A percentile compares a stretch with the other conserved stretches of the same genome.
Evolutionary conservation across 1,140 invertebrate genomes (phyloP).

Genomic region (Sminthurides bifidus): DNA sequence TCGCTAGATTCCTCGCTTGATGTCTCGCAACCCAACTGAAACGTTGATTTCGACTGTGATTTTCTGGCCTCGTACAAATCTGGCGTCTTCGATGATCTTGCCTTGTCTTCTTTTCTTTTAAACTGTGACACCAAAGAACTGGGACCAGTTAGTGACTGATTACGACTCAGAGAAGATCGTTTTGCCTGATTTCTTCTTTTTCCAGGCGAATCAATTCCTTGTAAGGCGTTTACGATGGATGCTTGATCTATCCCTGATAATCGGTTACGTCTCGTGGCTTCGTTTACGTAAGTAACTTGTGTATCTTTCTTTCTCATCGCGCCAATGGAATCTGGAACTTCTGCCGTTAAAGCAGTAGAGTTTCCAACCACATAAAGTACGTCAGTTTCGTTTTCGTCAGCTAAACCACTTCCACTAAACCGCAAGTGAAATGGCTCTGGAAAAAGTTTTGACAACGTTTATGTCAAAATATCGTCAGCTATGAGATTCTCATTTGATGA

Average conservation of each 20-base stretch:
- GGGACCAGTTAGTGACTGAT: background rate
- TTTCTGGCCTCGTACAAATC: background rate
- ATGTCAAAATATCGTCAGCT: background rate
- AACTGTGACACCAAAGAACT: background rate
- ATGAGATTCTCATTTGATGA: background rate
- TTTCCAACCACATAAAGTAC: conserved; percentile 28
- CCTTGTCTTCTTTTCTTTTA: background rate
- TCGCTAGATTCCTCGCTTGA: conserved; percentile 29
- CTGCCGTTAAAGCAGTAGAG: conserved; percentile 20
- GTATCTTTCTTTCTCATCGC: conserved; percentile 13
- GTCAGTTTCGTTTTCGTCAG: conserved; percentile 27
- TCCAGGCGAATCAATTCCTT: conserved; percentile 10
- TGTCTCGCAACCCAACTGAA: background rate
- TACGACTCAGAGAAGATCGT: background rate
- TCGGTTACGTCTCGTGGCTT: too few species aligned
- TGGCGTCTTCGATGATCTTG: background rate
- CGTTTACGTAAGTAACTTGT: conserved; percentile 10
- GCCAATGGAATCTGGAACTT: conserved; percentile 28
- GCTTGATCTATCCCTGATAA: too few species aligned
- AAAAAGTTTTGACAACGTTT: background rate
- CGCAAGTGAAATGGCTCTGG: too few species aligned
- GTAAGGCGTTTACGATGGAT: too few species aligned
- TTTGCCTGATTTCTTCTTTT: background rate
- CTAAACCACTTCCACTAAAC: too few species aligned
- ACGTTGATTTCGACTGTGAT: background rate